phyloP scores from a whole-genome alignment of 2,113 vertebrate genomes.

The Noctilio leporinus region DNA sequence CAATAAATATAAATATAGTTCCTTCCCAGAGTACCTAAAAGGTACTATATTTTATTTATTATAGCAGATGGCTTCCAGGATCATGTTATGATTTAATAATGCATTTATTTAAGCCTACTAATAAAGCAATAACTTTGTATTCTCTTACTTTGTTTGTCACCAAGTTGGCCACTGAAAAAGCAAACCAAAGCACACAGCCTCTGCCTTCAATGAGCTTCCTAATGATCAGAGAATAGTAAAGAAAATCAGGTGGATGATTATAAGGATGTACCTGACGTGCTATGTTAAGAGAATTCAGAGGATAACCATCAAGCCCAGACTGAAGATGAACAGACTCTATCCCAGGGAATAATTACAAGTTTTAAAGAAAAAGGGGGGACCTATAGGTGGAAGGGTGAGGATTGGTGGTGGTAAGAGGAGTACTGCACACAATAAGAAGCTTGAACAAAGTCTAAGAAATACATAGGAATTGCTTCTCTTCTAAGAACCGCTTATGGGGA shows the following conservation, averaged over 20 bases:
- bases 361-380: neutral
- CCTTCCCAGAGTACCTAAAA: neutral
- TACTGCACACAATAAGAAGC: neutral
- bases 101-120: neutral
- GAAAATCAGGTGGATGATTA: neutral
- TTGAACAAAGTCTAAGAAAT: neutral
- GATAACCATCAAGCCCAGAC: neutral
- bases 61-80: neutral
- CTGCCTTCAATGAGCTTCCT: neutral
- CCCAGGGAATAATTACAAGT: neutral
- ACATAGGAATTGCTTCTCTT: neutral
- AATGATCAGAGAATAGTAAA: neutral
- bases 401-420: neutral
- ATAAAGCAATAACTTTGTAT: neutral
- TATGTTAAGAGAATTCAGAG: neutral
- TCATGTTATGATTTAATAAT: neutral
- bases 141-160: neutral
- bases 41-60: neutral
- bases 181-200: neutral
- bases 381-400: too few species aligned
- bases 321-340: neutral
- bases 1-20: neutral
- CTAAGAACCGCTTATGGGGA: neutral
- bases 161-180: neutral
- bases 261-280: neutral